A percentile compares a stretch with the other conserved stretches of the same genome.
phyloP scores from a whole-genome alignment of 1,140 invertebrate species.

The Drosophila mayri region DNA sequence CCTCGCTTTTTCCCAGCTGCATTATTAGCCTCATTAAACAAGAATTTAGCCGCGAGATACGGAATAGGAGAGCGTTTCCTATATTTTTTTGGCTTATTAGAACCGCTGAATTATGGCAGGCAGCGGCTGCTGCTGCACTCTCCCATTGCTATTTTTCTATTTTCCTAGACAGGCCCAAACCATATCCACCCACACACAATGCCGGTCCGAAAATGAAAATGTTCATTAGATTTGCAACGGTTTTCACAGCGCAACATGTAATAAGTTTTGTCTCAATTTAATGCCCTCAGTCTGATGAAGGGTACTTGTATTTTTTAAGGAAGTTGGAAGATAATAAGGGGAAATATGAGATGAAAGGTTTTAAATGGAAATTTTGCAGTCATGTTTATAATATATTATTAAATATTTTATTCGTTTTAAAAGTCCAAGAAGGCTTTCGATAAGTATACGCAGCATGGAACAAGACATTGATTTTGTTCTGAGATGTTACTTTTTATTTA shows the following conservation, averaged over 20 bases:
- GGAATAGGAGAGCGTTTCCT: slow-evolving; percentile 25
- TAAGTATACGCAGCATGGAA: neutral
- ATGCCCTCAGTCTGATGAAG: slow-evolving; percentile 17
- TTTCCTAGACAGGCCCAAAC: slow-evolving; percentile 32
- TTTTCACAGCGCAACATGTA: slow-evolving; percentile 74
- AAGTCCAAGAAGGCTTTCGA: neutral
- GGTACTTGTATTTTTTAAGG: neutral
- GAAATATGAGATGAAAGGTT: rapidly evolving
- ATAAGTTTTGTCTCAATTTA: slow-evolving; percentile 66
- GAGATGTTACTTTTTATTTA: neutral
- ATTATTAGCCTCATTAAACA: slow-evolving; percentile 61
- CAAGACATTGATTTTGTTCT: no score
- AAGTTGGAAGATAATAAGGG: neutral
- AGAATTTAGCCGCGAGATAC: slow-evolving; percentile 54
- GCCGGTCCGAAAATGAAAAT: slow-evolving; percentile 71
- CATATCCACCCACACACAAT: slow-evolving; percentile 70
- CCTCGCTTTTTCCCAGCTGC: slow-evolving; percentile 32
- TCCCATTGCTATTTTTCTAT: slow-evolving; percentile 24
- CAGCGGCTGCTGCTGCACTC: slow-evolving; percentile 16
- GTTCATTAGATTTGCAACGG: slow-evolving; percentile 81
- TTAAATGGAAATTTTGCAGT: neutral
- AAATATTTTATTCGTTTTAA: no score
- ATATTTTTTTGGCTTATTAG: slow-evolving; percentile 62
- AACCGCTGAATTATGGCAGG: slow-evolving; percentile 74
- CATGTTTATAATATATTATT: no score